Evolutionary conservation across 2,113 vertebrate genomes (phyloP), one percentile per base, ranked within the genome.

Genomic region (Xenotilapia longispinis): DNA sequence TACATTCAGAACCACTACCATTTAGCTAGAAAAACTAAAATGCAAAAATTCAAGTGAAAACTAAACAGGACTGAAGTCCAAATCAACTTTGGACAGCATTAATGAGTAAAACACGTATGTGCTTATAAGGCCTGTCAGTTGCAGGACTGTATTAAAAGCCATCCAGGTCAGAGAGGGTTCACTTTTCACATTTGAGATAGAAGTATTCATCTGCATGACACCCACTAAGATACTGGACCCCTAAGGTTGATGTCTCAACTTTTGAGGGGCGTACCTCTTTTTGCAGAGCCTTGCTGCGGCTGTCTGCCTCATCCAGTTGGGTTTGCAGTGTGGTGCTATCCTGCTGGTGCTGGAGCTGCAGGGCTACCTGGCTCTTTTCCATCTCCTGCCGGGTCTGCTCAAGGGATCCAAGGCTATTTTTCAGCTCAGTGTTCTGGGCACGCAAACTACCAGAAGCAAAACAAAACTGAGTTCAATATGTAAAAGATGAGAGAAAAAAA

Each of bases 311-410:
- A 88, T 96, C 97, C 95, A 99, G 97, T 60, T 98, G 97, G 87
- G 91, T 96, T 94, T 98, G 98, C 85, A 99, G 94, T 91, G 96
- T 96, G 85, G 92, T 88, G 88, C 96, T 97, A 91, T 99, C 97
- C 84, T 96, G 97, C 86, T 97, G 97, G 93, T 98, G 97, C 88
- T 98, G 97, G 87, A 97, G 97, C 97, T 97, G 97, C 94, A 97
- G 92, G 73, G 96, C 96, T 60, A 96, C 96, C 95, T 99, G 94
- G 84, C 97, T 96, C 95, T 95, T 97, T 95, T 98, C 97, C 83
- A 99, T 94, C 70, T 98, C 97, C 90, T 97, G 97, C 86, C 97
- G 96, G 51, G 97, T 96, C 91, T 95, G 96, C 94, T 99, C 97
- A 80, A 99, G 96, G 88, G 96, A 94, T 94, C 96, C 97, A 87